Evolutionary conservation across 64 coral and sea anemone species (phyloP).

Genomic region (Montipora efflorescens): DNA sequence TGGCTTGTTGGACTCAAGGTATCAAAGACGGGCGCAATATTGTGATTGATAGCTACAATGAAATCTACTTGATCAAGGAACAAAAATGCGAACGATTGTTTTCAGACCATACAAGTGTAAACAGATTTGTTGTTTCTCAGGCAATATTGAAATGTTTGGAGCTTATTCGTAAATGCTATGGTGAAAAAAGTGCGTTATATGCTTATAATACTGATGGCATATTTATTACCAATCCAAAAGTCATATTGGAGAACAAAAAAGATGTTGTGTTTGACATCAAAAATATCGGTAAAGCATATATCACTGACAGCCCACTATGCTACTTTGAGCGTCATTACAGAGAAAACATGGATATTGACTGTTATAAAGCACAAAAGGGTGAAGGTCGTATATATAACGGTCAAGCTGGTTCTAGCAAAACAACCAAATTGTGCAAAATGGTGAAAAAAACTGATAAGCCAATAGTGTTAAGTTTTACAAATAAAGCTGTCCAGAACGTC

Average conservation of each 20-base stretch:
- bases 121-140: too few species aligned
- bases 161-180: too few species aligned
- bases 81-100: background rate
- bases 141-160: too few species aligned
- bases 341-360: background rate
- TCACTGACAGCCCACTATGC: too few species aligned
- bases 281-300: background rate
- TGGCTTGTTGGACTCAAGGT: too few species aligned
- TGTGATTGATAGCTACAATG: background rate
- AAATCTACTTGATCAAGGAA: slow-evolving; percentile 1
- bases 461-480: background rate
- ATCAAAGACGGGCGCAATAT: too few species aligned
- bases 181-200: too few species aligned
- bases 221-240: background rate
- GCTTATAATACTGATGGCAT: too few species aligned
- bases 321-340: too few species aligned
- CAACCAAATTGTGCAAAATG: slow-evolving; percentile 36
- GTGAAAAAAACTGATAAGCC: background rate
- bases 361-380: background rate
- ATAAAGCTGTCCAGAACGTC: background rate
- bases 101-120: too few species aligned
- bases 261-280: background rate
- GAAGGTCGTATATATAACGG: background rate
- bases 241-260: background rate
- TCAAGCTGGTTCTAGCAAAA: slow-evolving; percentile 15